Percentiles rank a stretch among this genome's conserved stretches.
Evolutionary conservation across 1,140 invertebrate species (phyloP).

Genomic region (Hydropsyche tenuis): DNA sequence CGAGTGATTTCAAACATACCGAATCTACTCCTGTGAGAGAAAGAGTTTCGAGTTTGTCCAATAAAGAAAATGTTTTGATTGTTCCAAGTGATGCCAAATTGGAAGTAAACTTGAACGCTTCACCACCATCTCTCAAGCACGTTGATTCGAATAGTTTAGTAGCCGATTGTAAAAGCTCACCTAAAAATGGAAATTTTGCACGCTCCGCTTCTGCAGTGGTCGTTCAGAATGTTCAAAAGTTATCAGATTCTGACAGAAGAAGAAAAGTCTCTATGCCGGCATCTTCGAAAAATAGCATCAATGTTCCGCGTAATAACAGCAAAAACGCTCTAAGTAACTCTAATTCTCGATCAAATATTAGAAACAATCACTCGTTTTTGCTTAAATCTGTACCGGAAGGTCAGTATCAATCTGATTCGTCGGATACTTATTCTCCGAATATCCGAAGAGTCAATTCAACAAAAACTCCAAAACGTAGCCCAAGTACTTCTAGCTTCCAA

Average conservation of each 20-base stretch:
- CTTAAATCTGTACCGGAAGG: conserved; percentile 51
- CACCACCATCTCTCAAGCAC: not conserved
- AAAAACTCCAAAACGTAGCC: conserved; percentile 68
- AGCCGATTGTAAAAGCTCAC: conserved; percentile 10
- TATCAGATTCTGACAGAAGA: conserved; percentile 51
- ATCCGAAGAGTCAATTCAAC: conserved; percentile 55
- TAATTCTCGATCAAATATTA: conserved; percentile 42
- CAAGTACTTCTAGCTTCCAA: conserved; percentile 79
- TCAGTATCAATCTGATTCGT: conserved; percentile 41
- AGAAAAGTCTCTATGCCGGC: conserved; percentile 58
- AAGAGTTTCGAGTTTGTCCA: conserved; percentile 26
- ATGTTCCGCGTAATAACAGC: conserved; percentile 49
- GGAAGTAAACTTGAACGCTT: conserved; percentile 46
- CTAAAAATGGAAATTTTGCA: conserved; percentile 56
- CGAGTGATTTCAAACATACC: conserved; percentile 13
- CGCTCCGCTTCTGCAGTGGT: conserved; percentile 63
- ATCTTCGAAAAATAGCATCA: not conserved
- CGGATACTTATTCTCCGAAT: conserved; percentile 31
- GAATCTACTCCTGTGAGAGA: conserved; percentile 23
- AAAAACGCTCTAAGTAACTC: conserved; percentile 47
- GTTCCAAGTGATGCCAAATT: conserved; percentile 47
- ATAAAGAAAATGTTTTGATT: conserved; percentile 40
- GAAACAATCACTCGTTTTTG: conserved; percentile 50
- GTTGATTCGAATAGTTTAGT: conserved; percentile 20
- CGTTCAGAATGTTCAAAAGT: conserved; percentile 53